These are phyloP conservation scores for Ganaspis sp. DNA, from an alignment of 1,140 invertebrate species.

Conservation along the genomic window DNA sequence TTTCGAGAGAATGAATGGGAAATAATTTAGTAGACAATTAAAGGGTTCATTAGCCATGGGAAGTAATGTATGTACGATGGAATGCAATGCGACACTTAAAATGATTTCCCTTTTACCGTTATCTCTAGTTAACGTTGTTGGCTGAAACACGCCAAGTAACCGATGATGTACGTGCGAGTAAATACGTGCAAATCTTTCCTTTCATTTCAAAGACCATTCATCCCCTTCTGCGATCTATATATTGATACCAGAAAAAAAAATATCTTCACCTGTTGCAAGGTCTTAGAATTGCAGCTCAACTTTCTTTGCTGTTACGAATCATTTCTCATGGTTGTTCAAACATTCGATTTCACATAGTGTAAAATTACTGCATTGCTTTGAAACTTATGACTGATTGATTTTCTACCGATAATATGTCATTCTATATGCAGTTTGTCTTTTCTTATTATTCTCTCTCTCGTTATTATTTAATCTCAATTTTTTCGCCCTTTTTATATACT, in stretches of 20 bases:
- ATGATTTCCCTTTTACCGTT: neutral
- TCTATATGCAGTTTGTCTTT: too few species aligned
- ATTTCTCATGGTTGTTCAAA: slow-evolving; percentile 10
- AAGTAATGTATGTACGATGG: neutral
- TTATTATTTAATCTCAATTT: too few species aligned
- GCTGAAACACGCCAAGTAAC: neutral
- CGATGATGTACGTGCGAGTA: slow-evolving; percentile 37
- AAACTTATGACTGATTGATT: slow-evolving; percentile 15
- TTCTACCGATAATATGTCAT: slow-evolving; percentile 16
- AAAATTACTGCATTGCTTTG: neutral
- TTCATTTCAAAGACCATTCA: slow-evolving; percentile 29
- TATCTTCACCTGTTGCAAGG: slow-evolving; percentile 10
- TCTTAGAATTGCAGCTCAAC: slow-evolving; percentile 2
- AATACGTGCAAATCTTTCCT: slow-evolving; percentile 46
- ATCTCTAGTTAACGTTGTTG: slow-evolving; percentile 9
- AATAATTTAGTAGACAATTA: slow-evolving; percentile 7
- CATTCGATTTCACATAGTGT: slow-evolving; percentile 1
- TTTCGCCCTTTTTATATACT: too few species aligned
- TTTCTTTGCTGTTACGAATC: slow-evolving; percentile 21
- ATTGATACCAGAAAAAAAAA: neutral
- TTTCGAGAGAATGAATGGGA: neutral
- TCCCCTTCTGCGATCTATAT: neutral
- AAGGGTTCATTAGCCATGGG: neutral
- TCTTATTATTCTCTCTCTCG: too few species aligned
- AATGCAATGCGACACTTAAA: slow-evolving; percentile 20